Percentiles rank a stretch among this genome's conserved stretches.
Evolutionary conservation across 1,140 invertebrate genomes (phyloP).

Genomic region (Caerostris darwini): DNA sequence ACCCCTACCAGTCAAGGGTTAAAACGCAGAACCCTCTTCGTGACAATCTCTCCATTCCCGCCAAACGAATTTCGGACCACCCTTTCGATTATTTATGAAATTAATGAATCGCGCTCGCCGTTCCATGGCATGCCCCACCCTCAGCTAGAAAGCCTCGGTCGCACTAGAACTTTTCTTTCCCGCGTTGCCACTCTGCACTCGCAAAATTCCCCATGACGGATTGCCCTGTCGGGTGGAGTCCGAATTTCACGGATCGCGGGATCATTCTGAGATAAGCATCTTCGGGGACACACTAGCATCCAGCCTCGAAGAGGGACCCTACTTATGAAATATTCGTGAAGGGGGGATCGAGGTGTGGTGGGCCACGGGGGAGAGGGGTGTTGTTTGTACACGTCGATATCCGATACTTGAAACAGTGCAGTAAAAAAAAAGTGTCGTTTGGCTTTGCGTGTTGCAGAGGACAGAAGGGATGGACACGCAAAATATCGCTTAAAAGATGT

Average conservation of each 20-base stretch:
- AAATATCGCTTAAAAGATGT: not conserved
- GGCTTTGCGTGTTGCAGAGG: not conserved
- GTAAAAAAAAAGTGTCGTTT: not conserved
- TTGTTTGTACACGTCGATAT: not conserved
- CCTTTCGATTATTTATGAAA: slow-evolving; percentile 55
- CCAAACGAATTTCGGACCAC: not conserved
- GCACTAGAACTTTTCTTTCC: not conserved
- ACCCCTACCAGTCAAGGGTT: too few species aligned
- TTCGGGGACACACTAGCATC: not conserved
- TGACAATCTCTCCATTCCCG: not conserved
- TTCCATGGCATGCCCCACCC: not conserved
- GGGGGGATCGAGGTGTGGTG: slow-evolving; percentile 15
- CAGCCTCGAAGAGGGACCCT: not conserved
- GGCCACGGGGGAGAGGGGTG: too few species aligned
- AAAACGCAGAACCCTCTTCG: not conserved
- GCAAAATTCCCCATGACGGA: slow-evolving; percentile 40
- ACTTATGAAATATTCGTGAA: slow-evolving; percentile 44
- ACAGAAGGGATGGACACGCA: not conserved
- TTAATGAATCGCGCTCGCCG: slow-evolving; percentile 48
- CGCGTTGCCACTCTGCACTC: not conserved
- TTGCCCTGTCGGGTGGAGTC: slow-evolving; percentile 58
- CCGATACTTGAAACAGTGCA: not conserved
- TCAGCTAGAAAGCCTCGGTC: not conserved
- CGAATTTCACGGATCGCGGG: slow-evolving; percentile 56
- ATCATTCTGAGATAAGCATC: slow-evolving; percentile 26